These are phyloP conservation scores for Gnathonemus echidnorhynchus DNA, from an alignment of 2,113 vertebrate species.

Conservation along the genomic window DNA sequence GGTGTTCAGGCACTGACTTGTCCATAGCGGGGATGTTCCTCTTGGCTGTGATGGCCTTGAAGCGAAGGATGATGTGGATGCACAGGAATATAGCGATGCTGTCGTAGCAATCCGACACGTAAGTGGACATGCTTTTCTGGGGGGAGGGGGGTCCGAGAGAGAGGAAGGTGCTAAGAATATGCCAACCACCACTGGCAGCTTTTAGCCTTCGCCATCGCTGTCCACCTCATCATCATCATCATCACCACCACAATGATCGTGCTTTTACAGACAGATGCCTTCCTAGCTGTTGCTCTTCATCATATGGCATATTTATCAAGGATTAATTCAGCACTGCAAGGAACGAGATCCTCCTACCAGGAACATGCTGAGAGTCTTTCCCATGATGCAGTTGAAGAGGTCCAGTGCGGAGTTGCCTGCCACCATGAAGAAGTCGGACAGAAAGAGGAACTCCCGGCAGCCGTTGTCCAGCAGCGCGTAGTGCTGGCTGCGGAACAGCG, in stretches of 20 bases:
- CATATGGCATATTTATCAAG: background rate
- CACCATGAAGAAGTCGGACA: slow-evolving; percentile 86
- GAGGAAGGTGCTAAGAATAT: background rate
- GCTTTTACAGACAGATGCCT: background rate
- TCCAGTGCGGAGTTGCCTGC: slow-evolving; percentile 70
- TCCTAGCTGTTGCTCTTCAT: background rate
- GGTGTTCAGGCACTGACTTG: slow-evolving; percentile 58
- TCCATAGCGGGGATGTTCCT: slow-evolving; percentile 79
- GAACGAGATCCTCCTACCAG: slow-evolving; percentile 52
- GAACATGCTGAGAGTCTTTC: slow-evolving; percentile 77
- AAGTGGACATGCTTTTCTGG: slow-evolving; percentile 81
- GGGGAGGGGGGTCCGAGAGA: background rate
- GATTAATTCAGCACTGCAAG: background rate
- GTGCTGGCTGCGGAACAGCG: slow-evolving; percentile 87
- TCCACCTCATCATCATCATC: background rate
- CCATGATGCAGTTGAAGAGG: slow-evolving; percentile 85
- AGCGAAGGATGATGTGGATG: slow-evolving; percentile 84
- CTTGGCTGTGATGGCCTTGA: slow-evolving; percentile 75
- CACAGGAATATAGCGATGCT: slow-evolving; percentile 87
- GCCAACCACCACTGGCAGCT: background rate
- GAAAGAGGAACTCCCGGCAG: slow-evolving; percentile 83
- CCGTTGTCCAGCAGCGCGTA: slow-evolving; percentile 83
- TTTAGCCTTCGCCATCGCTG: background rate
- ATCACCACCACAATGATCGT: background rate
- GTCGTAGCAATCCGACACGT: slow-evolving; percentile 80